Evolutionary conservation across 2,797 vertebrate species (phyloP).

Genomic region (Chanos chanos): DNA sequence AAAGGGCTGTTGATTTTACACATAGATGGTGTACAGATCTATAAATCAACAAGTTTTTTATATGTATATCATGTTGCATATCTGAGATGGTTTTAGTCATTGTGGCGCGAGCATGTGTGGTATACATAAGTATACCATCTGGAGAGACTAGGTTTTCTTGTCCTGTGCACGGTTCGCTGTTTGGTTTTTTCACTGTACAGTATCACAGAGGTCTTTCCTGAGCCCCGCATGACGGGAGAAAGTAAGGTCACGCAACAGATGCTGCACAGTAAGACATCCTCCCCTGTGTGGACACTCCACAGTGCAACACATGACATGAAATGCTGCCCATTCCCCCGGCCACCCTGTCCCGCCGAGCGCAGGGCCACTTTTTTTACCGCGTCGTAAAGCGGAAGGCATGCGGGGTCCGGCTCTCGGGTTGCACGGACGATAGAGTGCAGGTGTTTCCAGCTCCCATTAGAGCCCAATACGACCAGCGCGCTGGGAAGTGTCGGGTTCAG

Average conservation of each 20-base stretch:
- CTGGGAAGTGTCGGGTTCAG: too few relatives aligned
- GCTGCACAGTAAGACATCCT: constrained; percentile 20
- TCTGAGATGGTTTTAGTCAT: too few relatives aligned
- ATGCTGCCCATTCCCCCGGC: too few relatives aligned
- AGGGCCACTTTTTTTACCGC: constrained; percentile 9
- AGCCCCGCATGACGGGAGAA: constrained; percentile 23
- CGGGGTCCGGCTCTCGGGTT: not conserved
- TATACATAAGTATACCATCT: too few relatives aligned
- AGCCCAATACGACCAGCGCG: not conserved
- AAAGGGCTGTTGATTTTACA: too few relatives aligned
- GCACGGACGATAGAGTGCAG: constrained; percentile 4
- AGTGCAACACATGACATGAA: constrained; percentile 7
- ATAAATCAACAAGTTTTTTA: too few relatives aligned
- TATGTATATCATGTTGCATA: too few relatives aligned
- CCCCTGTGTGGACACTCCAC: not conserved
- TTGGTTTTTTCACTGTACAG: too few relatives aligned
- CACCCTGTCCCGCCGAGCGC: not conserved
- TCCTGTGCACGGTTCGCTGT: too few relatives aligned
- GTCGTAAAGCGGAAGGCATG: constrained; percentile 12
- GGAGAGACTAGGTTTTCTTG: too few relatives aligned
- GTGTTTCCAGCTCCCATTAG: not conserved
- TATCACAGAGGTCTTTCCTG: constrained; percentile 1
- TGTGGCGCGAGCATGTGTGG: too few relatives aligned
- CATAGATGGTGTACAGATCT: too few relatives aligned
- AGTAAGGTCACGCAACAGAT: constrained; percentile 31